Percentiles rank a stretch among this genome's conserved stretches.
phyloP scores from a whole-genome alignment of 1,140 invertebrate genomes.

The Lasioglossum albipes region DNA sequence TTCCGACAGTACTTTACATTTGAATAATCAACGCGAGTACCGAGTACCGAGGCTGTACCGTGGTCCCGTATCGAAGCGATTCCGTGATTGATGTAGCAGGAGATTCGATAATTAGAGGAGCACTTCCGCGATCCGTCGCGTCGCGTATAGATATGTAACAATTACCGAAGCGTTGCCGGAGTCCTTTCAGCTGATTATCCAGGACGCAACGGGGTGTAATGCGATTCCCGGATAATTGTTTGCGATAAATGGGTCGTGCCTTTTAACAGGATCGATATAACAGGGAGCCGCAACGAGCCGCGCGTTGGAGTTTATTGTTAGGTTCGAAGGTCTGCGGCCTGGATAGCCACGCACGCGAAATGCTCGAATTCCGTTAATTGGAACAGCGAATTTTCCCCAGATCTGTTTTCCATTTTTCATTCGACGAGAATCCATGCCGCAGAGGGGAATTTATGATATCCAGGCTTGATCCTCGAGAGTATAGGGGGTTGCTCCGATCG shows the following conservation, averaged over 20 bases:
- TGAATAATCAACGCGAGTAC: background rate
- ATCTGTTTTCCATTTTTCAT: background rate
- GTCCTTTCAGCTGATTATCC: background rate
- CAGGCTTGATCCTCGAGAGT: too few species aligned
- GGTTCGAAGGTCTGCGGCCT: background rate
- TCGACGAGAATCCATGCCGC: too few species aligned
- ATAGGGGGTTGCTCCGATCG: too few species aligned
- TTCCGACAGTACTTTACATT: too few species aligned
- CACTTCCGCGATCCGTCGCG: too few species aligned
- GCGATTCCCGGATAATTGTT: constrained; percentile 3
- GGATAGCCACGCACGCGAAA: background rate
- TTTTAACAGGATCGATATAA: background rate
- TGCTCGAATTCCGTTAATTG: background rate
- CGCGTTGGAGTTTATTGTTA: background rate
- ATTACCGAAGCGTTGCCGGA: background rate
- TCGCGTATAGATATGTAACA: background rate
- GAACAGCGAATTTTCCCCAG: background rate
- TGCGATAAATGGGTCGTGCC: constrained; percentile 1
- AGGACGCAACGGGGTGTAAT: background rate
- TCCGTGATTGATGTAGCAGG: background rate
- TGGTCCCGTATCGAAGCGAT: background rate
- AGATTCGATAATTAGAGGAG: too few species aligned
- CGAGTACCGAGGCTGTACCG: background rate
- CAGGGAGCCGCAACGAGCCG: background rate
- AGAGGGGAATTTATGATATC: too few species aligned